Percentiles rank a stretch among this genome's conserved stretches.
These are phyloP conservation scores for Mongoloraphidia duomilia DNA, from an alignment of 2,888 invertebrate genomes.

Conservation along the genomic window DNA sequence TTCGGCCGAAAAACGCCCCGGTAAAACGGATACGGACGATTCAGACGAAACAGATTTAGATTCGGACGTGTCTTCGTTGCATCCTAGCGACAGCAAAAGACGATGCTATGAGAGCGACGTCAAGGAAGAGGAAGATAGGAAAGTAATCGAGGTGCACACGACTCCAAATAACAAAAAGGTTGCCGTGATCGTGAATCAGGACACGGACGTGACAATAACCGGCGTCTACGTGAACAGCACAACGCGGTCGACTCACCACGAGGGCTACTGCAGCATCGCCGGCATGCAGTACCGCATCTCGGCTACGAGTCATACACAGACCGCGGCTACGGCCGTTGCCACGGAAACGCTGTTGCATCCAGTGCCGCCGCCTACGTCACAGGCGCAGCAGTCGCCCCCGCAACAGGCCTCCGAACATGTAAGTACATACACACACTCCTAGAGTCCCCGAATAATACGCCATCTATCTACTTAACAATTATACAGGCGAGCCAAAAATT, in stretches of 20 bases:
- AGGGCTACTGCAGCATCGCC: constrained; percentile 71
- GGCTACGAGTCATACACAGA: constrained; percentile 73
- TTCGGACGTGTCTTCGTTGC: constrained; percentile 34
- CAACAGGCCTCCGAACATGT: background rate
- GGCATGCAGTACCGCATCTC: constrained; percentile 80
- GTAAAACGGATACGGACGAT: constrained; percentile 34
- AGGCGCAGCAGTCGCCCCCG: constrained; percentile 10
- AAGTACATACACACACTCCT: too few relatives aligned
- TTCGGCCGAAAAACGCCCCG: constrained; percentile 45
- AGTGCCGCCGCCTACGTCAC: constrained; percentile 27
- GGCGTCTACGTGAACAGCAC: constrained; percentile 69
- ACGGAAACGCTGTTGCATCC: constrained; percentile 36
- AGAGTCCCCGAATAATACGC: too few relatives aligned
- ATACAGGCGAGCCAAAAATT: too few relatives aligned
- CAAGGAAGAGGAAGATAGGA: constrained; percentile 36
- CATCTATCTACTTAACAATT: too few relatives aligned
- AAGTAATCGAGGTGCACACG: constrained; percentile 27
- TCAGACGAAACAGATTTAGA: constrained; percentile 32
- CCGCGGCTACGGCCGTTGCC: constrained; percentile 68
- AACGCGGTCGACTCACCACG: constrained; percentile 58
- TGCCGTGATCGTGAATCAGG: constrained; percentile 71
- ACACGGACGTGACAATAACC: constrained; percentile 77
- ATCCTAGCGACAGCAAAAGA: constrained; percentile 33
- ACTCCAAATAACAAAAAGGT: constrained; percentile 41
- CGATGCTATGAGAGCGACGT: constrained; percentile 29